Conservation (phyloP, 1,140 invertebrate species). For the Brachionus plicatilis region DNA sequence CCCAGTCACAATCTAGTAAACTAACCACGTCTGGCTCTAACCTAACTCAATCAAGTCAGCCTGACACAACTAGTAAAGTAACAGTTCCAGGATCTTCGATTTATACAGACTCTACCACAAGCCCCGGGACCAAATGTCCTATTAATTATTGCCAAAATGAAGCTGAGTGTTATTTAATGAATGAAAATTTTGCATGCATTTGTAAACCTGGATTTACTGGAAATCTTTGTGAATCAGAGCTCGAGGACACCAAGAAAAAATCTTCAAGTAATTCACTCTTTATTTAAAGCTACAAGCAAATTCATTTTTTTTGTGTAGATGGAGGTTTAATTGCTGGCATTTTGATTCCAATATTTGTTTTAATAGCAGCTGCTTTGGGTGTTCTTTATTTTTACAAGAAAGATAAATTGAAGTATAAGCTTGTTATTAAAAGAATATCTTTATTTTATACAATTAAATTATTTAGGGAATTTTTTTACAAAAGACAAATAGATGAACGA, state of each 20-base stretch:
- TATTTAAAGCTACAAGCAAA: neutral
- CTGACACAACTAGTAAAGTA: neutral
- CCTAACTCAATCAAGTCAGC: neutral
- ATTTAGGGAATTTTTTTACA: neutral
- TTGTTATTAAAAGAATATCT: too few species aligned
- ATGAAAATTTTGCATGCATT: neutral
- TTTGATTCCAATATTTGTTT: neutral
- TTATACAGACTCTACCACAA: neutral
- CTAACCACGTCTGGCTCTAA: neutral
- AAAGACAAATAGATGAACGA: constrained; percentile 3
- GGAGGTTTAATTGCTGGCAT: neutral
- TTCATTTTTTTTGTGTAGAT: neutral
- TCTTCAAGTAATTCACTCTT: neutral
- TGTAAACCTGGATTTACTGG: neutral
- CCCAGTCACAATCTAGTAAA: neutral
- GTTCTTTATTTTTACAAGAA: neutral
- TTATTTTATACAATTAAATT: too few species aligned
- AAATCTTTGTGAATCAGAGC: neutral
- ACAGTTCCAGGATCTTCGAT: neutral
- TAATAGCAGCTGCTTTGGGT: neutral
- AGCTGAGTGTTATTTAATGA: neutral
- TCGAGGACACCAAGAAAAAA: neutral
- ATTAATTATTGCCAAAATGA: constrained; percentile 15
- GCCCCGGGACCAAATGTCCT: neutral
- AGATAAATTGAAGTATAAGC: neutral